Evolutionary conservation across 2,797 vertebrate genomes (phyloP).

Genomic region (Bufotes viridis): DNA sequence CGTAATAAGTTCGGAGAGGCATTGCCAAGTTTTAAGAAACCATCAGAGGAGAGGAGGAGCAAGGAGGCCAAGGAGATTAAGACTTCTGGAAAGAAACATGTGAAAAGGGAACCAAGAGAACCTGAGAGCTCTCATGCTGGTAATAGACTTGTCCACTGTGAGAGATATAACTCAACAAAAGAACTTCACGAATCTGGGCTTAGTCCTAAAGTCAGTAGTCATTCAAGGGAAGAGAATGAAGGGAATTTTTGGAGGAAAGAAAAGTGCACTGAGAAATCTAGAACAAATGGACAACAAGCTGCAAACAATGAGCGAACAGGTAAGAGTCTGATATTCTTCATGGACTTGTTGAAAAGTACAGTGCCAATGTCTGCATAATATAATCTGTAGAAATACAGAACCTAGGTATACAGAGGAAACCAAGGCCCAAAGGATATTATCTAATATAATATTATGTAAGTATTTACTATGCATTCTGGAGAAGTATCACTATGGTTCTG

Average conservation of each 20-base stretch:
- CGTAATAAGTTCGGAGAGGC: constrained; percentile 11
- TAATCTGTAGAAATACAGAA: background rate
- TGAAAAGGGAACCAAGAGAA: constrained; percentile 18
- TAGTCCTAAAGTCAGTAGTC: background rate
- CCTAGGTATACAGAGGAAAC: background rate
- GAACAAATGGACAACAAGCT: background rate
- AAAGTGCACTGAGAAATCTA: constrained; percentile 4
- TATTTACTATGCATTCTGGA: background rate
- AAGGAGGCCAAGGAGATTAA: constrained; percentile 25
- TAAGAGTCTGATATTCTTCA: constrained; percentile 17
- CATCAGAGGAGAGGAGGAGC: background rate
- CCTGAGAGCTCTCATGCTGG: background rate
- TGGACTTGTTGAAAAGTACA: background rate
- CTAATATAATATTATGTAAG: background rate
- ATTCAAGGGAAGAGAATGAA: constrained; percentile 11
- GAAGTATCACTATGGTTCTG: background rate
- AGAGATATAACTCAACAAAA: background rate
- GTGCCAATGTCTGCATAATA: background rate
- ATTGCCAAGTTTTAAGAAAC: constrained; percentile 8
- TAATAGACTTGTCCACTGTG: constrained; percentile 34
- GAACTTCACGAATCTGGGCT: constrained; percentile 1
- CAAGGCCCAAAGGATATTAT: background rate
- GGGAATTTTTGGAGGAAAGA: constrained; percentile 5
- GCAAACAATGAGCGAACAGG: constrained; percentile 14
- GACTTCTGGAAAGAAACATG: background rate